These are phyloP conservation scores for Crocidura indochinensis DNA, from an alignment of 2,797 vertebrate species.

Conservation along the genomic window DNA sequence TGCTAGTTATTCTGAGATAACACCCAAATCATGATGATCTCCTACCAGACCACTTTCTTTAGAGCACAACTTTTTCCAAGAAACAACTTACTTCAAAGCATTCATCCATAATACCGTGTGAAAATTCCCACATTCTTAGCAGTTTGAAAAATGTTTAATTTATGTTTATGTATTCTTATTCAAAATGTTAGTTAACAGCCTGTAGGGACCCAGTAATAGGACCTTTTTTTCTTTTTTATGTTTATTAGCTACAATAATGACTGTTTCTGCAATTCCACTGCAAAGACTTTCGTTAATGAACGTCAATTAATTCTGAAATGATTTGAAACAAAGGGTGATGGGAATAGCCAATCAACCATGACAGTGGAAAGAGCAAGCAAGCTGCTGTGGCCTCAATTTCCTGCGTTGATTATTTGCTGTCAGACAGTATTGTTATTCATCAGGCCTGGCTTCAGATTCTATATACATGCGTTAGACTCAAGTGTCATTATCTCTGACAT, in stretches of 20 bases:
- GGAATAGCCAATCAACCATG: conserved; percentile 93
- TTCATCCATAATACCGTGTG: conserved; percentile 86
- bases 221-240: conserved; percentile 93
- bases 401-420: conserved; percentile 88
- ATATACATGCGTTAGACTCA: conserved; percentile 15
- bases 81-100: conserved; percentile 88
- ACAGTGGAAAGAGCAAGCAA: conserved; percentile 90
- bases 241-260: conserved; percentile 94
- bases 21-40: conserved; percentile 40
- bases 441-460: conserved; percentile 87
- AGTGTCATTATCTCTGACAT: conserved; percentile 70
- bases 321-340: conserved; percentile 95
- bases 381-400: conserved; percentile 92
- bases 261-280: conserved; percentile 92
- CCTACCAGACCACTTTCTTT: conserved; percentile 75
- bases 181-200: conserved; percentile 93
- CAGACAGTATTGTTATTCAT: conserved; percentile 86
- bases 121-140: conserved; percentile 90
- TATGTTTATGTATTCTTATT: conserved; percentile 92
- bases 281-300: conserved; percentile 93
- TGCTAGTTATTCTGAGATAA: conserved; percentile 44
- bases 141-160: conserved; percentile 92
- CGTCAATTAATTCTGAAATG: conserved; percentile 94
- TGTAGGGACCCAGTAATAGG: conserved; percentile 92
- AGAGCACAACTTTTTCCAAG: conserved; percentile 65